phyloP scores from a whole-genome alignment of 2,113 vertebrate genomes.

The Bufo gargarizans region DNA sequence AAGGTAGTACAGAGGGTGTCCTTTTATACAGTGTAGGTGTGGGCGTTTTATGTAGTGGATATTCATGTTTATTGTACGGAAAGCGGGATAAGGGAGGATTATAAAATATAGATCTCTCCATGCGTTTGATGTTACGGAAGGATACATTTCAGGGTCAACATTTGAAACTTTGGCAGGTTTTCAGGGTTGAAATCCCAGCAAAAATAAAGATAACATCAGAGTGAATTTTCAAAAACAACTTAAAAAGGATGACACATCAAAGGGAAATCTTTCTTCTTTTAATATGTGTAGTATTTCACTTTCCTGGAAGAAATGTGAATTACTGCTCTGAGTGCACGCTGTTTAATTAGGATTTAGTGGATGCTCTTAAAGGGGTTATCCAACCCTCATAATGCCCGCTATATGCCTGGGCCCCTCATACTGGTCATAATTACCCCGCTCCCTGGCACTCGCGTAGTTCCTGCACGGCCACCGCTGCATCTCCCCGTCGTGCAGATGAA shows the following conservation, averaged over 20 bases:
- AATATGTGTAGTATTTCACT: constrained; percentile 17
- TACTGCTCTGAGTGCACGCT: neutral
- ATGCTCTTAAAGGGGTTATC: too few species aligned
- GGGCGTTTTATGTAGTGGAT: neutral
- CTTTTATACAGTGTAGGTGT: neutral
- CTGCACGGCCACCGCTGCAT: too few species aligned
- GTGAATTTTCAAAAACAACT: constrained; percentile 28
- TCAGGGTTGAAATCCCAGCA: neutral
- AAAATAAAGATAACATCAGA: constrained; percentile 29
- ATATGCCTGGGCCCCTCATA: too few species aligned
- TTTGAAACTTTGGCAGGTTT: constrained; percentile 5
- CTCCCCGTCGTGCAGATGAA: too few species aligned
- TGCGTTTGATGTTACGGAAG: constrained; percentile 7
- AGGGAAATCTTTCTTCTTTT: constrained; percentile 23
- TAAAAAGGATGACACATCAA: constrained; percentile 25
- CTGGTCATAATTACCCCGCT: too few species aligned
- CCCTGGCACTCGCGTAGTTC: too few species aligned
- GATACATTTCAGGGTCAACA: constrained; percentile 19
- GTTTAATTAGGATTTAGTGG: neutral
- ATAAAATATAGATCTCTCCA: constrained; percentile 36
- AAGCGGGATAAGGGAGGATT: constrained; percentile 8
- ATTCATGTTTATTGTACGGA: constrained; percentile 10
- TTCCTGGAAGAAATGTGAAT: neutral
- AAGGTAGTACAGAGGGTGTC: neutral
- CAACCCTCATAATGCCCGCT: too few species aligned